These are phyloP conservation scores for Diarsia rubi DNA, from an alignment of 2,888 invertebrate genomes.

Conservation along the genomic window DNA sequence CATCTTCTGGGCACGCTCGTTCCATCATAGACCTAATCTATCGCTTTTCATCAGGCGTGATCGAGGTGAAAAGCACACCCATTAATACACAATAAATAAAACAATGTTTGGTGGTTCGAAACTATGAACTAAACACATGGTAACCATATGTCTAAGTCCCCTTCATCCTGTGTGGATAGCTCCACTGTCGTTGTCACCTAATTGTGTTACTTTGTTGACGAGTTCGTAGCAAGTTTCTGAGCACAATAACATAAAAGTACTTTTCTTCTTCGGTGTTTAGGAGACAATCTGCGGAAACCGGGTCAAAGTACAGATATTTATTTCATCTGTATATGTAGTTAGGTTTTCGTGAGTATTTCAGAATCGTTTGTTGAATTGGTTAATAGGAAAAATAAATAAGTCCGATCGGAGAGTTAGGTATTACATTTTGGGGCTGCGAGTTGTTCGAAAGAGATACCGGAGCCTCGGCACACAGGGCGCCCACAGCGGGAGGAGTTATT, in stretches of 20 bases:
- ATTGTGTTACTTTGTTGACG: slow-evolving; percentile 32
- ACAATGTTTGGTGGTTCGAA: too few species aligned
- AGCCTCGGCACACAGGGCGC: too few species aligned
- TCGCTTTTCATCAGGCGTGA: too few species aligned
- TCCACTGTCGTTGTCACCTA: background rate
- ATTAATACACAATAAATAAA: too few species aligned
- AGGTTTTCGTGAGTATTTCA: background rate
- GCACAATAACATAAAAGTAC: background rate
- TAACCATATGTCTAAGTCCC: background rate
- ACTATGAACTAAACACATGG: too few species aligned
- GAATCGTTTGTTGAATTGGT: background rate
- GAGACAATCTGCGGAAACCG: slow-evolving; percentile 6
- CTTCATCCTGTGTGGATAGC: background rate
- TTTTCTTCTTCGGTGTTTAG: slow-evolving; percentile 4
- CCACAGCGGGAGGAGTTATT: too few species aligned
- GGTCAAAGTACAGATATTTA: slow-evolving; percentile 12
- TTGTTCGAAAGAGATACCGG: too few species aligned
- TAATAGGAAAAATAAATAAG: background rate
- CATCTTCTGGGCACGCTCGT: too few species aligned
- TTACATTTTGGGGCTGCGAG: too few species aligned
- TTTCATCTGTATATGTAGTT: too few species aligned
- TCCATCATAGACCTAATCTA: too few species aligned
- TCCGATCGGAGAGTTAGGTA: background rate
- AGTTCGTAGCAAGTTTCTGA: slow-evolving; percentile 30
- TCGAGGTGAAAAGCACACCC: too few species aligned